Percentiles rank a stretch among this genome's conserved stretches.
Conservation (phyloP, 92 coral and sea anemone species). For the Palythoa grandiflora region DNA sequence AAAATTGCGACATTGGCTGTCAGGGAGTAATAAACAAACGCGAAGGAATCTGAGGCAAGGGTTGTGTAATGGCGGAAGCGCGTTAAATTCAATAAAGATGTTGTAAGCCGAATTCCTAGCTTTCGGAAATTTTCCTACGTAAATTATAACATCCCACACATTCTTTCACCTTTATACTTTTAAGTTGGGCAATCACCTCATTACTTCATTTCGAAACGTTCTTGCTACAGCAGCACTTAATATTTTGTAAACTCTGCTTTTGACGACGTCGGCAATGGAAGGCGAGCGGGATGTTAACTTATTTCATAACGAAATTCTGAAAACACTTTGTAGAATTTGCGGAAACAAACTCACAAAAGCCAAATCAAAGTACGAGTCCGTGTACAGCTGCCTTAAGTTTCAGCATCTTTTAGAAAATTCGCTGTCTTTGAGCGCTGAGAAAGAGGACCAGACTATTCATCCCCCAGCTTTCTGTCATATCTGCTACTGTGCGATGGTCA, state of each 20-base stretch:
- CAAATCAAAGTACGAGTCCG: neutral
- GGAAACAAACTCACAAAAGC: slow-evolving; percentile 13
- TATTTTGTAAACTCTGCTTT: neutral
- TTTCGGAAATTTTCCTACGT: no score
- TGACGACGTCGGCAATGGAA: no score
- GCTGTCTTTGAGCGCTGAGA: neutral
- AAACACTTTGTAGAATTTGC: slow-evolving; percentile 18
- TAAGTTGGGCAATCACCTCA: neutral
- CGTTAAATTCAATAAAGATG: no score
- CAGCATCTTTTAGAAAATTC: slow-evolving; percentile 1
- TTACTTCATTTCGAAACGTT: neutral
- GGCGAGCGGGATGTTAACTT: slow-evolving; percentile 3
- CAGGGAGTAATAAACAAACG: neutral
- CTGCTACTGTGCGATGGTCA: slow-evolving; percentile 30
- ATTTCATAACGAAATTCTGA: slow-evolving; percentile 4
- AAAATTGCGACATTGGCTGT: neutral
- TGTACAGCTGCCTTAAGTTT: slow-evolving; percentile 9
- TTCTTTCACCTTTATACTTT: slow-evolving; percentile 1
- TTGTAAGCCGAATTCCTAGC: no score
- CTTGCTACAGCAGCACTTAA: neutral
- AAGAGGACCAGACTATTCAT: slow-evolving; percentile 1
- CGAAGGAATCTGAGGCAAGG: neutral
- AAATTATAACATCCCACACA: neutral
- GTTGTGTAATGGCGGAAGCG: neutral
- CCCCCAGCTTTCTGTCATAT: slow-evolving; percentile 10